Evolutionary conservation across 2,888 invertebrate genomes (phyloP), one percentile per base, ranked within the genome.

Genomic region (Acronicta leporina): DNA sequence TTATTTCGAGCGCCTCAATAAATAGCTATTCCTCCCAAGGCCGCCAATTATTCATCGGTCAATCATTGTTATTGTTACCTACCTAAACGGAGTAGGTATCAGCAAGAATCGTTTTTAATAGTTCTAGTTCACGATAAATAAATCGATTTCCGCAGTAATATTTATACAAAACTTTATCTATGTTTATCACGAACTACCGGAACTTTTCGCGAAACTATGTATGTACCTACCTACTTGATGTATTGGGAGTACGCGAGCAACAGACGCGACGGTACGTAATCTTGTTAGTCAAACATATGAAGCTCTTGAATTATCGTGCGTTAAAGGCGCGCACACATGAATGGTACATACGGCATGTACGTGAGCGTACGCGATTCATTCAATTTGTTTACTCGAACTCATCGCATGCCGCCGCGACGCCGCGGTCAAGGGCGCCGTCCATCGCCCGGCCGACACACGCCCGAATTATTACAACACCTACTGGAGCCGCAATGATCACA

Each of bases 361-460:
- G 86, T 85, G 87, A 86, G 86, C 87, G 90, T 92, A 92, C 92
- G 91, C 92, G 88, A 87, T 91, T 91, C 93, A 94, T 94, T 93
- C 93, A 94, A 93, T 91, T 91, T 91, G 92, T 91, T 92, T 90
- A 92, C 90, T 82, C 89, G 85, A 79, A 79, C 79, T 81, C 83
- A 84, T 84, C 86, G 88, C 77, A 81, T 75, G 84, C 79, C 84
- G 85, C 79, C 83, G 83, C 89, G 88, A 82, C 86, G 87, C 84
- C 79, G 67, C 90, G 91, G 90, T 91, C 92, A 92, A 92, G 92
- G 91, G 85, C 91, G 85, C 56, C 80, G 83, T 92, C 86, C 93
- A 93, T 92, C 86, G 92, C 87, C 82, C 85, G 90, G 79, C 80
- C 71, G 76, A 76, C 79, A 79, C 75, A 78, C 81, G 76, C 79